Conservation (phyloP, 2,888 invertebrate genomes). For the Euzophera pinguis region DNA sequence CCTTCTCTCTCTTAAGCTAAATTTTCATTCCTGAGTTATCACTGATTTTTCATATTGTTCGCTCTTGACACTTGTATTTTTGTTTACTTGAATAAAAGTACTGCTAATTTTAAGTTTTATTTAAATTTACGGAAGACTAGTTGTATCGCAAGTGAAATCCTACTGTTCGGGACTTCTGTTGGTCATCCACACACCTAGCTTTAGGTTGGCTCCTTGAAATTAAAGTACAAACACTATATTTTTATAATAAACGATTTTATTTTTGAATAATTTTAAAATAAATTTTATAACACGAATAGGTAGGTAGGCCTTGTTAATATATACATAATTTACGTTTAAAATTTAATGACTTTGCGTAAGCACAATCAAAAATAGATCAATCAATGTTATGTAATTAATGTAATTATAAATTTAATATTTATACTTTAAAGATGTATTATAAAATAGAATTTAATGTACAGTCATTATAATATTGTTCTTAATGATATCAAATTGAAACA, state of each 20-base stretch:
- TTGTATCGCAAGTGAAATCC: conserved; percentile 21
- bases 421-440: conserved; percentile 60
- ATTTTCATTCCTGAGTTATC: conserved; percentile 12
- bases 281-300: conserved; percentile 56
- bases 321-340: conserved; percentile 60
- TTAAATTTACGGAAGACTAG: conserved; percentile 54
- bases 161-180: conserved; percentile 13
- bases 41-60: conserved; percentile 25
- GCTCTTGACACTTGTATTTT: conserved; percentile 55
- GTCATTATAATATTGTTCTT: conserved; percentile 40
- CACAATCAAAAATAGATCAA: conserved; percentile 61
- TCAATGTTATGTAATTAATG: conserved; percentile 54
- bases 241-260: conserved; percentile 54
- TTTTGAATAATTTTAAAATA: conserved; percentile 66
- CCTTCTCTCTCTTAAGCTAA: background rate
- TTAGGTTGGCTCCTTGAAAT: conserved; percentile 15
- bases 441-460: conserved; percentile 65
- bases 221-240: conserved; percentile 39
- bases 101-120: conserved; percentile 68
- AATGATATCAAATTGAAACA: conserved; percentile 45
- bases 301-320: conserved; percentile 61
- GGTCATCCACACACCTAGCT: background rate
- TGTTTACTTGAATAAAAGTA: conserved; percentile 68
- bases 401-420: conserved; percentile 61
- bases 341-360: conserved; percentile 53